phyloP scores from a whole-genome alignment of 2,888 invertebrate genomes.

The Nemapogon koenigi region DNA sequence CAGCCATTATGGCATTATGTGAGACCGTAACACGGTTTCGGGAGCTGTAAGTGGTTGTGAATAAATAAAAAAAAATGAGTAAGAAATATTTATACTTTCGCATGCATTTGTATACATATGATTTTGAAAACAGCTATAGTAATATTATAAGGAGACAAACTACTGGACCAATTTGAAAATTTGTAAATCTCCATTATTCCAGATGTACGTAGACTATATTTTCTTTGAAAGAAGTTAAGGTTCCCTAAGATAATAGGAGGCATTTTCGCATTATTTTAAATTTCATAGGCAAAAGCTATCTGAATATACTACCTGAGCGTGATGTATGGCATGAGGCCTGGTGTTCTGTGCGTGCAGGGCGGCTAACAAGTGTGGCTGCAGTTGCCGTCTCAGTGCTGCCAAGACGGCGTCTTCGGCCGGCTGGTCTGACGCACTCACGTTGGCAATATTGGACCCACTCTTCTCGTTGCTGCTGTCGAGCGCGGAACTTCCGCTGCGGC shows the following conservation, averaged over 20 bases:
- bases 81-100: background rate
- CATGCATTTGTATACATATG: background rate
- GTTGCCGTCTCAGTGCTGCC: slow-evolving; percentile 71
- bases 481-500: slow-evolving; percentile 31
- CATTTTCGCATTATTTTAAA: too few relatives aligned
- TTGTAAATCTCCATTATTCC: too few relatives aligned
- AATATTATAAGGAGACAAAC: too few relatives aligned
- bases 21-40: background rate
- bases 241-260: too few relatives aligned
- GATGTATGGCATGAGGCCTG: slow-evolving; percentile 18
- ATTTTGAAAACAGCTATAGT: background rate
- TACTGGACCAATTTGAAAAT: too few relatives aligned
- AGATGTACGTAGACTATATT: too few relatives aligned
- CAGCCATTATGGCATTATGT: too few relatives aligned
- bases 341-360: slow-evolving; percentile 62
- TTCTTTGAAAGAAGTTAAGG: too few relatives aligned
- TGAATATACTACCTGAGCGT: slow-evolving; percentile 17
- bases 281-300: too few relatives aligned
- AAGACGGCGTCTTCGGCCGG: slow-evolving; percentile 71
- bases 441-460: slow-evolving; percentile 18
- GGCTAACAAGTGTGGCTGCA: slow-evolving; percentile 74
- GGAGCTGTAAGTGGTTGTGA: background rate
- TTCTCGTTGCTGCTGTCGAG: slow-evolving; percentile 22
- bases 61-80: background rate
- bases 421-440: slow-evolving; percentile 20